These are phyloP conservation scores for Smutsia gigantea DNA, from an alignment of 2,797 vertebrate species.

Conservation along the genomic window DNA sequence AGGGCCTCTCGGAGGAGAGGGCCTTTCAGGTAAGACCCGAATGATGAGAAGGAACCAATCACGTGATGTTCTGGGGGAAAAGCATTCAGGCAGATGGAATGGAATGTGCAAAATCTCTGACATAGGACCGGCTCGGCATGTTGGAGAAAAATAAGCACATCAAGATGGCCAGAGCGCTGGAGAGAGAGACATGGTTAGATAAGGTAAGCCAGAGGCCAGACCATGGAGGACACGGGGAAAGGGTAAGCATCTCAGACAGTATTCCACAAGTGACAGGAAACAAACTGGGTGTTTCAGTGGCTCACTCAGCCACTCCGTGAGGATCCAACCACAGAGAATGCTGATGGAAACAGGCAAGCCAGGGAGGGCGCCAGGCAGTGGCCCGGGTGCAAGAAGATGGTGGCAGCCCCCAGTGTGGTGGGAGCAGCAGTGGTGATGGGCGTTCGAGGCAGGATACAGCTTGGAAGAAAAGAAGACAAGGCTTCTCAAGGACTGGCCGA, in stretches of 20 bases:
- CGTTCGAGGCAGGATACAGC: no score
- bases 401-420: not conserved
- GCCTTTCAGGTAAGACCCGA: not conserved
- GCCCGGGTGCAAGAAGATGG: fast-evolving
- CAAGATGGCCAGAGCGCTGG: not conserved
- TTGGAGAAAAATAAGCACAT: not conserved
- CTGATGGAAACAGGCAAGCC: not conserved
- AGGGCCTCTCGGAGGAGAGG: not conserved
- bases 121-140: not conserved
- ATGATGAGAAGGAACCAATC: not conserved
- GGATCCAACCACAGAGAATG: not conserved
- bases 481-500: not conserved
- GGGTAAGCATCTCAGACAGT: not conserved
- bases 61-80: fast-evolving
- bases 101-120: not conserved
- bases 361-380: not conserved
- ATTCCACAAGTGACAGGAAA: not conserved
- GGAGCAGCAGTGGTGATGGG: fast-evolving
- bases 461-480: not conserved
- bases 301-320: not conserved
- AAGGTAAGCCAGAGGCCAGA: no score
- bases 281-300: no score
- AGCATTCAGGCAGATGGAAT: not conserved
- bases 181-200: not conserved
- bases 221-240: not conserved